Base-by-base conservation (phyloP, 2,888 invertebrate species). In the Pristionchus japonicus region DNA sequence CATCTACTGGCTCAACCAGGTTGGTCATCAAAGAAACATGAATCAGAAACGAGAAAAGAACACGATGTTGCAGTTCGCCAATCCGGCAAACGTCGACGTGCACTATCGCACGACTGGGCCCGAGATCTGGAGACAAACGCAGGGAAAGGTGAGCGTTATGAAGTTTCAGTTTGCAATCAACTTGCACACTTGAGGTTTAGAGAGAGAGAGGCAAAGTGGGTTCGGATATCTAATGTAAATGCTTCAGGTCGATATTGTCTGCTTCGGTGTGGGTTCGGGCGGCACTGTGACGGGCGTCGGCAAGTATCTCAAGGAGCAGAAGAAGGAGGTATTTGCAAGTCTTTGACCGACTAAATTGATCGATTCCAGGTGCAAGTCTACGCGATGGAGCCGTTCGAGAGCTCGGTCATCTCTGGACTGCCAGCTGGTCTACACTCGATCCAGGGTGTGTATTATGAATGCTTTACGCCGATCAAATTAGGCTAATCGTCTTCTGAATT, bases 111-210 rank as follows among this genome's bases (percentile, higher is more conserved):
- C 92, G 23, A 94, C 94, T 0, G 94, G 93, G 6, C 93, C 93
- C 20, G 94, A 94, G 89, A 94, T 94, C 49, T 94, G 93, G 93
- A 31, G 88, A 37, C 93, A 94, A 87, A 93, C 94, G 15, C 88
- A 91, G 31, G 93, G 92, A 83, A 90, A 92, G 88, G 91, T 93
- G 31, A 3, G 64, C 11, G 57, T n/a, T 23, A 9, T 43, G 17
- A 9, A 17, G 20, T 15, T 31, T 70, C 61, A 17, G 37, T 15
- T n/a, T n/a, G n/a, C 37, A 31, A n/a, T 70, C n/a, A 17, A 61
- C 17, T 61, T 61, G 4, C 61, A 4, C 13, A 17, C 9, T 7
- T 61, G n/a, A n/a, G n/a, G n/a, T n/a, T n/a, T n/a, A n/a, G n/a
- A n/a, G n/a, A n/a, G n/a, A n/a, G n/a, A n/a, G n/a, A n/a, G n/a